phyloP scores from a whole-genome alignment of 2,113 vertebrate species.

The Forbesichthys agassizii region DNA sequence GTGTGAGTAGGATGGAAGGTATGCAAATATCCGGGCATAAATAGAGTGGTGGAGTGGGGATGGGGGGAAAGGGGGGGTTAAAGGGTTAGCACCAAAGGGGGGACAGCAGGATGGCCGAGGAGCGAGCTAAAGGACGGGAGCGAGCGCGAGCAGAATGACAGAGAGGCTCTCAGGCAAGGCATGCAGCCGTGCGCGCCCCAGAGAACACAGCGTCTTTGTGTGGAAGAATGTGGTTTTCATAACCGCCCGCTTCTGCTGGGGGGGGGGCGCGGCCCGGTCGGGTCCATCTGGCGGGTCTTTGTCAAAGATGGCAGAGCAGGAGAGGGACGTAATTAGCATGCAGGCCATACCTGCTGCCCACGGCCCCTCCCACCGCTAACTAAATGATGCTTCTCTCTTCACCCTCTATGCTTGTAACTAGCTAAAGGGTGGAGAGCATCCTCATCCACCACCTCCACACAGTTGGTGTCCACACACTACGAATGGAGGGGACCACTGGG shows the following conservation, averaged over 20 bases:
- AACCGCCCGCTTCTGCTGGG: slow-evolving; percentile 72
- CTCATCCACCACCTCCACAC: no score
- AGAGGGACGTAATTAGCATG: slow-evolving; percentile 70
- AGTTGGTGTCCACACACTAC: slow-evolving; percentile 38
- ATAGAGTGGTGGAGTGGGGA: slow-evolving; percentile 6
- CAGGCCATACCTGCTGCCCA: slow-evolving; percentile 63
- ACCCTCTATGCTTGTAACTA: slow-evolving; percentile 60
- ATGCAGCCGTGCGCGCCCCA: slow-evolving; percentile 58
- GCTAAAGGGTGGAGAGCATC: slow-evolving; percentile 44
- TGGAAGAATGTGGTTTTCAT: slow-evolving; percentile 79
- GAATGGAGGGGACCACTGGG: slow-evolving; percentile 52
- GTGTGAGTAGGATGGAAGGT: slow-evolving; percentile 62
- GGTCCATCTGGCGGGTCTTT: slow-evolving; percentile 75
- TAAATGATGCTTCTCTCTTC: slow-evolving; percentile 20
- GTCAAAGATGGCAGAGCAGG: slow-evolving; percentile 63
- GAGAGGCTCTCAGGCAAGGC: slow-evolving; percentile 52
- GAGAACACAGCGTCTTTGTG: slow-evolving; percentile 79
- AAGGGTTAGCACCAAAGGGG: slow-evolving; percentile 32
- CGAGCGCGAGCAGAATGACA: slow-evolving; percentile 52
- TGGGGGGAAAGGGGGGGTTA: slow-evolving; percentile 17
- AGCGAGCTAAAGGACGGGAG: neutral
- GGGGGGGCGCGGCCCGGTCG: slow-evolving; percentile 57
- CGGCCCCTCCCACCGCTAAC: slow-evolving; percentile 28
- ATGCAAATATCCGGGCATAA: slow-evolving; percentile 65
- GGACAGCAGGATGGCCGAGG: neutral